Conservation (phyloP, 2,888 invertebrate genomes). For the Antheraea assamensis region DNA sequence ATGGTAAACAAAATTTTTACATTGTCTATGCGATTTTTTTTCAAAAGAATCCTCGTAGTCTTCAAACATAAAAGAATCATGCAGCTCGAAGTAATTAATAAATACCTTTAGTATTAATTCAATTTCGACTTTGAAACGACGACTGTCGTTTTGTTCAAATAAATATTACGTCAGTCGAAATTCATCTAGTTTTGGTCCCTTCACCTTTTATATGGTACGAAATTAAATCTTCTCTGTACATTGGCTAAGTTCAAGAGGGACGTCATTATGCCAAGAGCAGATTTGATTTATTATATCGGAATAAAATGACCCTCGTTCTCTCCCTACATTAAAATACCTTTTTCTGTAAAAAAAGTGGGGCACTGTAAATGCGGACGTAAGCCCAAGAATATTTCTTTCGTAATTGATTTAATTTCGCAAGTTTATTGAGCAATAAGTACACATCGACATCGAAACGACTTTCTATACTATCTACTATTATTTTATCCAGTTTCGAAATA, state of each 20-base stretch:
- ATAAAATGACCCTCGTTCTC: slow-evolving; percentile 40
- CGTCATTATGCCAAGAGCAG: slow-evolving; percentile 42
- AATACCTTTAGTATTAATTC: slow-evolving; percentile 9
- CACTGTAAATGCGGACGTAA: slow-evolving; percentile 47
- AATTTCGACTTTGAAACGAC: neutral
- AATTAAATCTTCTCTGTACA: slow-evolving; percentile 40
- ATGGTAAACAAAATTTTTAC: neutral
- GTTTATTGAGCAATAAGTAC: neutral
- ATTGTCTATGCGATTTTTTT: neutral
- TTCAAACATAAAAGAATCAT: neutral
- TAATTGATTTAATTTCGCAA: slow-evolving; percentile 42
- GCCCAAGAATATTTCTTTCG: slow-evolving; percentile 28
- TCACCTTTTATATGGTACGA: slow-evolving; percentile 19
- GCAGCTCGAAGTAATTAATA: slow-evolving; percentile 1
- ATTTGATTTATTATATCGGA: slow-evolving; percentile 54
- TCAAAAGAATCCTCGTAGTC: neutral
- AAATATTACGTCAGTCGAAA: slow-evolving; percentile 9
- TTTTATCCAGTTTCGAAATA: neutral
- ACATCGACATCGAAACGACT: neutral
- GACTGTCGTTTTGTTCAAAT: slow-evolving; percentile 9
- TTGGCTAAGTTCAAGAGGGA: slow-evolving; percentile 40
- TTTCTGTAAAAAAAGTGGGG: slow-evolving; percentile 39
- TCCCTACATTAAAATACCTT: slow-evolving; percentile 44
- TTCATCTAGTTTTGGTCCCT: slow-evolving; percentile 6
- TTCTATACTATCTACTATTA: neutral